Percentiles rank a stretch among this genome's conserved stretches.
phyloP scores from a whole-genome alignment of 2,888 invertebrate genomes.

The Aporophyla lueneburgensis region DNA sequence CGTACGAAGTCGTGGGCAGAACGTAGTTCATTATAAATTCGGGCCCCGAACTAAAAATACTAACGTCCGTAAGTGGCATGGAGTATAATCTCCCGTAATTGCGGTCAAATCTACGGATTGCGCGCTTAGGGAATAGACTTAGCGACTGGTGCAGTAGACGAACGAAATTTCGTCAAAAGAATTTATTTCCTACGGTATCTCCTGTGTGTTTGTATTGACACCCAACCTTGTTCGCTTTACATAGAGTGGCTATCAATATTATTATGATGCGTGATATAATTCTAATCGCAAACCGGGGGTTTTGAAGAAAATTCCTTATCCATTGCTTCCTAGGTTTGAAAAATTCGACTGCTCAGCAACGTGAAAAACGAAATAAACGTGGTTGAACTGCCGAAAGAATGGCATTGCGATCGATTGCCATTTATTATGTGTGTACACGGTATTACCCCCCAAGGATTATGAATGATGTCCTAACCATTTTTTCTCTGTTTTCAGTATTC shows the following conservation, averaged over 20 bases:
- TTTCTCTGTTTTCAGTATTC: slow-evolving; percentile 90
- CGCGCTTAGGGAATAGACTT: background rate
- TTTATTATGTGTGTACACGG: background rate
- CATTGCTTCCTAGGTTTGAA: background rate
- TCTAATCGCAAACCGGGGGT: background rate
- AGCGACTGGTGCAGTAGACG: background rate
- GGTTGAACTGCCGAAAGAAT: background rate
- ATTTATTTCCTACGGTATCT: background rate
- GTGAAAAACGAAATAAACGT: no score
- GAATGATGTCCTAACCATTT: background rate
- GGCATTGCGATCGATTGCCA: background rate
- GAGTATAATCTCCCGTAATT: no score
- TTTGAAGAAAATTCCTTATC: background rate
- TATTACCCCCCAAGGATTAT: background rate
- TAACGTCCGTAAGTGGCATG: no score
- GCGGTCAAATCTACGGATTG: no score
- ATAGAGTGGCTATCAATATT: background rate
- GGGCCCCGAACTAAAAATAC: no score
- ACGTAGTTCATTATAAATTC: no score
- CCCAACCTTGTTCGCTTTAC: background rate
- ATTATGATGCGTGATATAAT: background rate
- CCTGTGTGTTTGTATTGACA: background rate
- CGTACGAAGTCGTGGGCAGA: no score
- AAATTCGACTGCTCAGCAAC: no score
- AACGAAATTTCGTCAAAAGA: background rate